These are phyloP conservation scores for Lynx canadensis DNA, from an alignment of 2,113 vertebrate genomes.

Conservation along the genomic window DNA sequence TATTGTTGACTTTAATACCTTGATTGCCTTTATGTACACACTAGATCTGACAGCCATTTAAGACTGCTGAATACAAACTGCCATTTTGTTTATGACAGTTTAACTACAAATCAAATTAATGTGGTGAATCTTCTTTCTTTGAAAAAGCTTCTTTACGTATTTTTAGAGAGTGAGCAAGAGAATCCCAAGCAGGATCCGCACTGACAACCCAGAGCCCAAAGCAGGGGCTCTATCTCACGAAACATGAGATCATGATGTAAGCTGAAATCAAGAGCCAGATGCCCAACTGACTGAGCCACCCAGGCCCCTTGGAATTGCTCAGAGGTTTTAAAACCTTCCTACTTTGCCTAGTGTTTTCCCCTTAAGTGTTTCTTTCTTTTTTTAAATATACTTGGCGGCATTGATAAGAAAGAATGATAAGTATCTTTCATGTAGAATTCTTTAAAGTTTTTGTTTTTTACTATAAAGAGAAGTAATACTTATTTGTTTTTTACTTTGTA, in stretches of 20 bases:
- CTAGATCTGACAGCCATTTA: not conserved
- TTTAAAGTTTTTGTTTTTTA: not conserved
- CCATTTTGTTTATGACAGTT: not conserved
- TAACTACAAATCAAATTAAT: not conserved
- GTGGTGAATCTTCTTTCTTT: not conserved
- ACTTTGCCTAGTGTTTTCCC: not conserved
- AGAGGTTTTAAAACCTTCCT: constrained; percentile 3
- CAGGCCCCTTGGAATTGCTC: not conserved
- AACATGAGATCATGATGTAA: too few species aligned
- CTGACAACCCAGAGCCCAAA: too few species aligned
- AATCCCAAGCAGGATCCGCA: too few species aligned
- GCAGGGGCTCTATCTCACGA: too few species aligned
- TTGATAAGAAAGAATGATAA: not conserved
- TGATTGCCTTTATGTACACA: not conserved
- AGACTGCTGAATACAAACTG: constrained; percentile 14
- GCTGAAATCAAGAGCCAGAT: too few species aligned
- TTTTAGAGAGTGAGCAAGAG: not conserved
- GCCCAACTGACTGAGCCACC: too few species aligned
- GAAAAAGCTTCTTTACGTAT: not conserved
- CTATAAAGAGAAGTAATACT: not conserved
- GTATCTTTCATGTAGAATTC: not conserved
- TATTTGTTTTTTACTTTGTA: not conserved
- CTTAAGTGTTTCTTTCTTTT: not conserved
- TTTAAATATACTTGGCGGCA: not conserved
- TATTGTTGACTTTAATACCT: not conserved